Conservation (phyloP, 2,888 invertebrate genomes). For the Thelaira solivaga region DNA sequence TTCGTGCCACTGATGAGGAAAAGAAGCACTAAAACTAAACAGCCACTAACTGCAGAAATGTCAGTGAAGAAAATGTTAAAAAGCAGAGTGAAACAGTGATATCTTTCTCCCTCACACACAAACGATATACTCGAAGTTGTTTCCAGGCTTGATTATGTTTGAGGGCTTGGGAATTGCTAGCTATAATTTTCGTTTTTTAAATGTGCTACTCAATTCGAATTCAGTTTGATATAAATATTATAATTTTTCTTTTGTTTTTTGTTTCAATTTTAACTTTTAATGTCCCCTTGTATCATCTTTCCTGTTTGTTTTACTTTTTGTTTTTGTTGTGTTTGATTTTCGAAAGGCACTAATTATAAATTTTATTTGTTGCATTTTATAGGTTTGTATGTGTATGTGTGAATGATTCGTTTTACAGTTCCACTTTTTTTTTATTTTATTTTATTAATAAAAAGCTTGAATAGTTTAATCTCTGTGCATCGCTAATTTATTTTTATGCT, state of each 20-base stretch:
- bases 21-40: too few relatives aligned
- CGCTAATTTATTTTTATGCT: neutral
- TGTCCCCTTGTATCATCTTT: slow-evolving; percentile 40
- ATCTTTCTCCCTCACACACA: too few relatives aligned
- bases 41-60: too few relatives aligned
- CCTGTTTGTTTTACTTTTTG: slow-evolving; percentile 39
- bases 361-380: slow-evolving; percentile 22
- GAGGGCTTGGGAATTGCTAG: slow-evolving; percentile 1
- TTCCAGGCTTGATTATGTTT: neutral
- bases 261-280: slow-evolving; percentile 1
- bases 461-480: slow-evolving; percentile 30
- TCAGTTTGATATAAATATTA: too few relatives aligned
- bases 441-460: neutral
- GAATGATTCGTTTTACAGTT: neutral
- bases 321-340: slow-evolving; percentile 50
- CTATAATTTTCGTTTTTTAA: slow-evolving; percentile 4
- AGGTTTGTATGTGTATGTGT: neutral
- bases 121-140: too few relatives aligned
- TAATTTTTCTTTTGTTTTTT: too few relatives aligned
- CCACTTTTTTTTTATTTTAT: neutral
- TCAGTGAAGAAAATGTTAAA: too few relatives aligned
- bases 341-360: slow-evolving; percentile 61
- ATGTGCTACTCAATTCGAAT: slow-evolving; percentile 47
- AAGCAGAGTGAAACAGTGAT: too few relatives aligned
- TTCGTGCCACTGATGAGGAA: too few relatives aligned